phyloP scores from a whole-genome alignment of 2,888 invertebrate genomes.

The Toxonevra muliebris region DNA sequence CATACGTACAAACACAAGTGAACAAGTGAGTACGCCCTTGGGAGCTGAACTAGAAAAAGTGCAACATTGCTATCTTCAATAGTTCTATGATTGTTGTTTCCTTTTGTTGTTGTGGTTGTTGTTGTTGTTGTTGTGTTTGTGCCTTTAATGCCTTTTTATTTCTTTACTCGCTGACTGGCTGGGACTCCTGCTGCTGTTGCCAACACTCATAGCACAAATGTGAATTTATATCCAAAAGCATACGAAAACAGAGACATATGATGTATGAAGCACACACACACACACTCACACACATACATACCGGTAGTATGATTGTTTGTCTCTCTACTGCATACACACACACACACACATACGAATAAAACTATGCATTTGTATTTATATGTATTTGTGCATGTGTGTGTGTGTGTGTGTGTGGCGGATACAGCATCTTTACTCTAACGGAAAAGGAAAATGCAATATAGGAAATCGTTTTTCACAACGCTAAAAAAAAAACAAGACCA shows the following conservation, averaged over 20 bases:
- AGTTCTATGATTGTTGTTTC: background rate
- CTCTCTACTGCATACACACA: background rate
- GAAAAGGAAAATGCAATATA: slow-evolving; percentile 63
- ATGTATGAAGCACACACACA: background rate
- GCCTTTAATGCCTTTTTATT: no score
- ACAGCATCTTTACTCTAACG: slow-evolving; percentile 57
- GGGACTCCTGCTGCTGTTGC: background rate
- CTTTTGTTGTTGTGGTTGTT: no score
- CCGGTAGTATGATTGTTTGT: background rate
- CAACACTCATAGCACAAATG: no score
- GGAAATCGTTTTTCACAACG: slow-evolving; percentile 62
- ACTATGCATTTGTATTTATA: background rate
- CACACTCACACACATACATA: slow-evolving; percentile 5
- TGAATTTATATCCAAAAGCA: no score
- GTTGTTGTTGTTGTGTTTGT: no score
- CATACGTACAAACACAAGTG: background rate
- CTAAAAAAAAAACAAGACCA: slow-evolving; percentile 1
- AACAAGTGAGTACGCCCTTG: slow-evolving; percentile 33
- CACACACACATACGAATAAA: background rate
- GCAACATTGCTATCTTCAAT: slow-evolving; percentile 34
- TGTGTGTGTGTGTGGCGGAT: slow-evolving; percentile 46
- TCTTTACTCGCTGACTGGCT: background rate
- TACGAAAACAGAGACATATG: no score
- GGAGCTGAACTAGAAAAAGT: slow-evolving; percentile 37
- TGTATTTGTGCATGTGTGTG: slow-evolving; percentile 1